A percentile compares a stretch with the other conserved stretches of the same genome.
Evolutionary conservation across 2,888 invertebrate genomes (phyloP).

Genomic region (Ophioninae sp.): DNA sequence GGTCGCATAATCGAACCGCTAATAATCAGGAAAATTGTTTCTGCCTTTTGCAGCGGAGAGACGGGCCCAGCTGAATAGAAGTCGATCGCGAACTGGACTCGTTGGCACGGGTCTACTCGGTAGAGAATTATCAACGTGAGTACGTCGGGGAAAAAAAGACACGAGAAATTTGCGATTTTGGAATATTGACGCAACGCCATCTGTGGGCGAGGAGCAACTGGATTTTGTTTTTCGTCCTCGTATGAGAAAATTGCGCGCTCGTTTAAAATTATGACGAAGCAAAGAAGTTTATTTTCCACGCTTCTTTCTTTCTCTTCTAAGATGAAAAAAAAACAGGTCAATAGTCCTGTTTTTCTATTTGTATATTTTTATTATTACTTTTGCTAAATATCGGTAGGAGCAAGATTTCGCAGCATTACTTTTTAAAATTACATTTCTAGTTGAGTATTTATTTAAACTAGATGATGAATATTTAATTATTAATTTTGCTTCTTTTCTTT

Average conservation of each 20-base stretch:
- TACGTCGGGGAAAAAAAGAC: slow-evolving; percentile 56
- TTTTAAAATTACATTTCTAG: no score
- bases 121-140: slow-evolving; percentile 87
- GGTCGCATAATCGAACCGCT: neutral
- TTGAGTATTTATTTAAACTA: no score
- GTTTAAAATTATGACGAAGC: neutral
- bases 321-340: neutral
- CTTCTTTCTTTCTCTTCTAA: neutral
- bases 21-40: slow-evolving; percentile 40
- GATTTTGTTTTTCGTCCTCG: neutral
- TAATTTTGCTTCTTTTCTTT: no score
- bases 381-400: no score
- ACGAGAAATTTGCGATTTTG: neutral
- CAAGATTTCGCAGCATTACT: no score
- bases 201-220: neutral
- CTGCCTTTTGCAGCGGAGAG: slow-evolving; percentile 87
- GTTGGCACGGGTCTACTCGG: slow-evolving; percentile 85
- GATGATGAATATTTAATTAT: no score
- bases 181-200: slow-evolving; percentile 11
- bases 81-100: slow-evolving; percentile 91
- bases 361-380: no score
- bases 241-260: neutral
- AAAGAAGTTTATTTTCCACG: neutral
- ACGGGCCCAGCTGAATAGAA: slow-evolving; percentile 93
- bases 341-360: no score